A percentile compares a stretch with the other conserved stretches of the same genome.
These are phyloP conservation scores for Rugalucina vietnamica DNA, from an alignment of 2,888 invertebrate genomes.

Conservation along the genomic window DNA sequence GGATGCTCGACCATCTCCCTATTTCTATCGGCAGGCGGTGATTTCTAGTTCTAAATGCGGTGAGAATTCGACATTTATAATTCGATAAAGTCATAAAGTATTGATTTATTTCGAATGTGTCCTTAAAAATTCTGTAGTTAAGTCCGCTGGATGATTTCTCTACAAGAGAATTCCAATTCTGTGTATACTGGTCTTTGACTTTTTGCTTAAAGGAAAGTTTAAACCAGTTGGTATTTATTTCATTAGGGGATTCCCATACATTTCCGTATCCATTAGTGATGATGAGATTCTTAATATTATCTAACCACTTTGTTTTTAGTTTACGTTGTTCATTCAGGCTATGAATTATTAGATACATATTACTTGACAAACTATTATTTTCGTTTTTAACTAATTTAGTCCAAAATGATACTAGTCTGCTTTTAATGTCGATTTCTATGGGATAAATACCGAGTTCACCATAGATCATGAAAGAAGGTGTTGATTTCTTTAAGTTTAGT, in stretches of 20 bases:
- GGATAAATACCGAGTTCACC: not conserved
- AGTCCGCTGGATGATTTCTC: not conserved
- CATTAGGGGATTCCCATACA: not conserved
- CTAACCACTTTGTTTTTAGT: not conserved
- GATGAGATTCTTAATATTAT: not conserved
- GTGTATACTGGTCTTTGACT: constrained; percentile 2
- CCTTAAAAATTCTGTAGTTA: constrained; percentile 4
- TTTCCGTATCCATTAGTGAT: not conserved
- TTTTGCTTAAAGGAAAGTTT: constrained; percentile 1
- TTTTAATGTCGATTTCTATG: not conserved
- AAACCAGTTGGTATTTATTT: not conserved
- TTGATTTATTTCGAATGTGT: not conserved
- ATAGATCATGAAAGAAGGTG: not conserved
- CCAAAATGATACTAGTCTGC: not conserved
- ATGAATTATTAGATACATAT: not conserved
- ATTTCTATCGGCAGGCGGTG: not conserved
- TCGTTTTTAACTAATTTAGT: not conserved
- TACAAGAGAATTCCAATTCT: not conserved
- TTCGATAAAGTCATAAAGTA: not conserved
- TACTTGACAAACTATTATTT: not conserved
- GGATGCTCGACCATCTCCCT: not conserved
- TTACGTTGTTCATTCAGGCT: not conserved
- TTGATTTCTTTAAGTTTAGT: not conserved
- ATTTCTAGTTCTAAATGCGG: not conserved
- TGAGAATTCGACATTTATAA: not conserved